Base-by-base conservation (phyloP, 2,888 invertebrate species). In the Philaethria dido region DNA sequence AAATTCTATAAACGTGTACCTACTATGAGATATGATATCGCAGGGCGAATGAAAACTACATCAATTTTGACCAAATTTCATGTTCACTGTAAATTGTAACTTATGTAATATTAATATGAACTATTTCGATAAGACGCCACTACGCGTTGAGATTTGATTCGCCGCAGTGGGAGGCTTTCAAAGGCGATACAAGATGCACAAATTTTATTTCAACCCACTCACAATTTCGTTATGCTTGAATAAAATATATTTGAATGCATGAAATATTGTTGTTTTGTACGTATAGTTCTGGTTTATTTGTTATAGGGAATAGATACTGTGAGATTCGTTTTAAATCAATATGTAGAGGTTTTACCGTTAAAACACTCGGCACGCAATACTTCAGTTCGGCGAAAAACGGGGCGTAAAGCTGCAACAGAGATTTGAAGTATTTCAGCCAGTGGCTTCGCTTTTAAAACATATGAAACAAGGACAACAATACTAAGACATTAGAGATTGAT, bases 81-180 rank as follows among this genome's bases (percentile, higher is more conserved):
- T 11, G n/a, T 2, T 22, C 11, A 57, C 9, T 4, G 39, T 4
- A 57, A 57, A 42, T 14, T 42, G 20, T 22, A 22, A 42, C 42
- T 16, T 57, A 22, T 6, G 14, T 13, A 0, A 20, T 8, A 22
- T 42, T 22, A 25, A 57, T 57, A 57, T 4, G 22, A 22, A n/a
- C 9, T 0, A n/a, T n/a, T 57, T 57, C 42, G 22, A 4, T 20
- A 9, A 3, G 8, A 14, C 8, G 9, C 11, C 13, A 66, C 62
- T 70, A 68, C 70, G 62, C 60, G 69, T 44, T 57, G 65, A 70
- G 70, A 68, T 70, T 70, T 70, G 70, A 70, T 70, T 65, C 62
- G 65, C 45, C 65, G 62, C 68, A 50, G 64, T 22, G 59, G 64
- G 57, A 64, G 55, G 55, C 66, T 50, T 60, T 65, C 70, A 68